Evolutionary conservation across 1,140 invertebrate species (phyloP).

Genomic region (Ceratoteleas bidentatus): DNA sequence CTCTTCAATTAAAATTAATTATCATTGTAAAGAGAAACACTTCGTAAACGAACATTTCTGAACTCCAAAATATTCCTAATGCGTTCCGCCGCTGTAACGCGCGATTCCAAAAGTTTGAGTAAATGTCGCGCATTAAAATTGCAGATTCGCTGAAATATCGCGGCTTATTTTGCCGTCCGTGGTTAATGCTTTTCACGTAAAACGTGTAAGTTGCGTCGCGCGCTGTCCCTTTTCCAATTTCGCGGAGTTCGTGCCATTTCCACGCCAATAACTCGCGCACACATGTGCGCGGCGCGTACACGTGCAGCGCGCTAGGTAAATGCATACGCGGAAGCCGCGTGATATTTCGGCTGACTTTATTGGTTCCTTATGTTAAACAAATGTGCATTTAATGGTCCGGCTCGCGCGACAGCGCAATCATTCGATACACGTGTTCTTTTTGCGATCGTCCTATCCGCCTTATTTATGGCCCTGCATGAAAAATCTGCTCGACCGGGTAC

Average conservation of each 20-base stretch:
- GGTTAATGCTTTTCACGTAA: conserved; percentile 59
- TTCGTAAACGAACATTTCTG: no score
- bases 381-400: conserved; percentile 72
- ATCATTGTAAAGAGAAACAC: no score
- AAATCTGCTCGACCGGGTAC: conserved; percentile 39
- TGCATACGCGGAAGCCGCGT: conserved; percentile 44
- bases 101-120: no score
- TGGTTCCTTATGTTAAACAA: conserved; percentile 73
- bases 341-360: conserved; percentile 65
- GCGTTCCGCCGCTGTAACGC: not conserved
- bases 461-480: conserved; percentile 64
- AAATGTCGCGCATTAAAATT: no score
- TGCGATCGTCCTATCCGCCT: conserved; percentile 60
- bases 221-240: conserved; percentile 56
- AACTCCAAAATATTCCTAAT: no score
- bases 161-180: conserved; percentile 27
- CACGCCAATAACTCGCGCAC: conserved; percentile 47
- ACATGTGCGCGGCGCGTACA: conserved; percentile 34
- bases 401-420: conserved; percentile 67
- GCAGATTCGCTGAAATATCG: no score
- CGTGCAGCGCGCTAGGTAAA: conserved; percentile 40
- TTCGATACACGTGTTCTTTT: conserved; percentile 70
- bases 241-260: conserved; percentile 47
- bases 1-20: no score
- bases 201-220: conserved; percentile 39